Conservation (phyloP, 2,797 vertebrate genomes). For the Carcharodon carcharias region DNA sequence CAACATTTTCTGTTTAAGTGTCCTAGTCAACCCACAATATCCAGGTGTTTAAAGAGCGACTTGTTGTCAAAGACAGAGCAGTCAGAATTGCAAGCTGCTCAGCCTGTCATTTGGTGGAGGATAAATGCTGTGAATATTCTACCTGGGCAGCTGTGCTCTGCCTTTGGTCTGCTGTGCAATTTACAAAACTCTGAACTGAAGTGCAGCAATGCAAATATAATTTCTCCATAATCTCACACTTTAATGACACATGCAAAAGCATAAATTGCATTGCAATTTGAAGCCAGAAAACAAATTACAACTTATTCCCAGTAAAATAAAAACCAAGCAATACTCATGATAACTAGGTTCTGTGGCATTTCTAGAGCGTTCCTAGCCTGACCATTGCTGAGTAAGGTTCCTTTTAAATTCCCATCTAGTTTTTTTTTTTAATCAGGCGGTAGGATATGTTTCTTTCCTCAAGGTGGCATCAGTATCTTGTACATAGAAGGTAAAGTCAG, state of each 20-base stretch:
- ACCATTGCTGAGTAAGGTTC: background rate
- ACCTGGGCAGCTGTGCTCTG: background rate
- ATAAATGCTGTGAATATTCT: background rate
- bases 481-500: constrained; percentile 47
- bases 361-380: background rate
- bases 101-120: background rate
- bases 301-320: background rate
- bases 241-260: background rate
- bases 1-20: no score
- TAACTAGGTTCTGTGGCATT: background rate
- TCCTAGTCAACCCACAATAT: no score
- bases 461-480: constrained; percentile 30
- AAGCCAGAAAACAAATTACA: constrained; percentile 5
- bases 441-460: background rate
- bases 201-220: background rate
- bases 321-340: background rate
- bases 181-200: background rate
- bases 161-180: background rate
- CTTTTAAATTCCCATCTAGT: background rate
- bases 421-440: background rate
- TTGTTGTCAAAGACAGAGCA: background rate
- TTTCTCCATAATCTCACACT: background rate
- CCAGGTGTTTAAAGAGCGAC: background rate
- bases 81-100: background rate
- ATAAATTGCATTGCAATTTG: background rate